Base-by-base conservation (phyloP, 2,797 vertebrate genomes). In the Strix occidentalis region DNA sequence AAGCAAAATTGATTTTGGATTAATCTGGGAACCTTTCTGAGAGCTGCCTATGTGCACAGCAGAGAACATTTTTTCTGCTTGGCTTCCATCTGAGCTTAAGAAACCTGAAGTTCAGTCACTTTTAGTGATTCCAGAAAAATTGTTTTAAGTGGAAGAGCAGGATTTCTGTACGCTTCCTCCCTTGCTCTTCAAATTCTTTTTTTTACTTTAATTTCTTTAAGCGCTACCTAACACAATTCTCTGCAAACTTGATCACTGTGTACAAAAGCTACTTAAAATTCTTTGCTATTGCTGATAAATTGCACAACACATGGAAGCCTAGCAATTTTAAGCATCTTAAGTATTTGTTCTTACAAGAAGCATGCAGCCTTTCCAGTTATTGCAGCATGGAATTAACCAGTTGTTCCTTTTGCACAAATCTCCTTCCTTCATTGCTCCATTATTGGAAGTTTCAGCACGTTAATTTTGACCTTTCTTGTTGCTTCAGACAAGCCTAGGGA, bases 11-110 rank as follows among this genome's bases (percentile, higher is more conserved):
- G 33, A 51, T 82, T 78, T 77, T 20, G 65, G 39, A 33, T 63
- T n/a, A 16, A 18, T 57, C 33, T 43, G 64, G 48, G 76, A 89
- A 10, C 43, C 21, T 35, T 37, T 7, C 82, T 31, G 7, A 29
- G 72, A 46, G 26, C 56, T 46, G 43, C 39, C 50, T 11, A 0
- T 20, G 43, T 8, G 5, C 45, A 21, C 0, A 1, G 16, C n/a
- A 39, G 16, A n/a, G n/a, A 63, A 37, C 3, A 2, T 39, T 2
- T 20, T 20, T 13, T 69, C 69, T 37, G 19, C 2, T 6, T 24
- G 19, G 45, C 51, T 19, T 60, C 70, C 4, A 1, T 31, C 74
- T 29, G 15, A 46, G 9, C 54, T 25, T 5, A 26, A 46, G 77
- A 54, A 60, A 9, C 15, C 20, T 63, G 5, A 1, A 58, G 3